Base-by-base conservation (phyloP, 2,888 invertebrate species). In the Rhabditophanes sp. region DNA sequence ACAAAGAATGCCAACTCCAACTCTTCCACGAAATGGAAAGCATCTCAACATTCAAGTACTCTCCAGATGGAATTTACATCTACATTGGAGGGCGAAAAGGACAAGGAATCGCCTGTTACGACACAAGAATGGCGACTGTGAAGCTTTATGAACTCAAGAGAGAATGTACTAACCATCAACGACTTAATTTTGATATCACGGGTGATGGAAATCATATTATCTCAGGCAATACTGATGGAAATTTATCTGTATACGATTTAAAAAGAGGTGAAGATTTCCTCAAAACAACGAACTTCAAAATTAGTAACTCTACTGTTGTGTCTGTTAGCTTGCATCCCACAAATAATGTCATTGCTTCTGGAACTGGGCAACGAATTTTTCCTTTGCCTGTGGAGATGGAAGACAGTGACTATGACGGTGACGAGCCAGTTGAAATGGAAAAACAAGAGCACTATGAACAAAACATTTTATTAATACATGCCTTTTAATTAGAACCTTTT, bases 321-420 rank as follows among this genome's bases (percentile, higher is more conserved):
- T 8, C 9, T 20, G 33, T 32, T 14, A 41, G 48, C 18, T 23
- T 44, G 22, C 48, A 44, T 21, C 45, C 45, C 4, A 25, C 3
- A 14, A 18, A 15, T 11, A 19, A 36, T 11, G 11, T 48, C 6
- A 6, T 44, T 14, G 45, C 45, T 3, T 24, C 37, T 11, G 25
- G 30, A 15, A 27, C 37, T 14, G 45, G 45, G 27, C 48, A 44
- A 28, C 25, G 45, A 11, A 28, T 44, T 2, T 49, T 44, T 15
- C 48, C 44, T n/a, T n/a, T n/a, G n/a, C n/a, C n/a, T n/a, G n/a
- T n/a, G n/a, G n/a, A n/a, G n/a, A n/a, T n/a, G n/a, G n/a, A n/a
- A n/a, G n/a, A n/a, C n/a, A n/a, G n/a, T n/a, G n/a, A n/a, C n/a
- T n/a, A n/a, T n/a, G n/a, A n/a, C n/a, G n/a, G n/a, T n/a, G n/a